Conservation (phyloP, 2,888 invertebrate species). For the Parascotia fuliginaria region DNA sequence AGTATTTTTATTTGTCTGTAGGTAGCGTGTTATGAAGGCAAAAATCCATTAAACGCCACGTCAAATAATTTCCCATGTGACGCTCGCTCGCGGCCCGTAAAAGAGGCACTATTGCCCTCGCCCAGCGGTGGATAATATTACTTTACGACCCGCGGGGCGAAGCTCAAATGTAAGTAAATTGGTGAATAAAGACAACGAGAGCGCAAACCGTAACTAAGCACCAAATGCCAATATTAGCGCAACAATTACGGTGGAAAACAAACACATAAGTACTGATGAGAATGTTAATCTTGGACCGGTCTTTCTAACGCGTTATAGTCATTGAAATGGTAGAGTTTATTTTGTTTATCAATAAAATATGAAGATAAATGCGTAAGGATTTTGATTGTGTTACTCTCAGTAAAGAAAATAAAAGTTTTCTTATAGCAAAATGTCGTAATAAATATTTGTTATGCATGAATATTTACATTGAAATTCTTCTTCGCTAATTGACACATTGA, state of each 20-base stretch:
- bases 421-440: too few relatives aligned
- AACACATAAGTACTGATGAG: conserved; percentile 17
- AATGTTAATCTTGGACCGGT: conserved; percentile 27
- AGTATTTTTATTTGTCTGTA: conserved; percentile 79
- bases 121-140: conserved; percentile 83
- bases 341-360: conserved; percentile 11
- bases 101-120: conserved; percentile 84
- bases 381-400: too few relatives aligned
- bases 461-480: too few relatives aligned
- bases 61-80: conserved; percentile 86
- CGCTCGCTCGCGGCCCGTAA: conserved; percentile 84
- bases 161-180: conserved; percentile 83
- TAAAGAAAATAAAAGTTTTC: too few relatives aligned
- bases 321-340: conserved; percentile 35
- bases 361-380: too few relatives aligned
- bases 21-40: conserved; percentile 85
- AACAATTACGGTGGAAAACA: conserved; percentile 35
- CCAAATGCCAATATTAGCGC: conserved; percentile 47
- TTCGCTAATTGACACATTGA: too few relatives aligned
- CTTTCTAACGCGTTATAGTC: conserved; percentile 28
- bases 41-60: conserved; percentile 86
- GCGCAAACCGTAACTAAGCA: conserved; percentile 52
- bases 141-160: conserved; percentile 81
- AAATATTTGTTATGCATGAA: too few relatives aligned
- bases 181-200: conserved; percentile 81